Percentiles rank a stretch among this genome's conserved stretches.
Conservation (phyloP, 2,888 invertebrate species). For the Ceriagrion tenellum region DNA sequence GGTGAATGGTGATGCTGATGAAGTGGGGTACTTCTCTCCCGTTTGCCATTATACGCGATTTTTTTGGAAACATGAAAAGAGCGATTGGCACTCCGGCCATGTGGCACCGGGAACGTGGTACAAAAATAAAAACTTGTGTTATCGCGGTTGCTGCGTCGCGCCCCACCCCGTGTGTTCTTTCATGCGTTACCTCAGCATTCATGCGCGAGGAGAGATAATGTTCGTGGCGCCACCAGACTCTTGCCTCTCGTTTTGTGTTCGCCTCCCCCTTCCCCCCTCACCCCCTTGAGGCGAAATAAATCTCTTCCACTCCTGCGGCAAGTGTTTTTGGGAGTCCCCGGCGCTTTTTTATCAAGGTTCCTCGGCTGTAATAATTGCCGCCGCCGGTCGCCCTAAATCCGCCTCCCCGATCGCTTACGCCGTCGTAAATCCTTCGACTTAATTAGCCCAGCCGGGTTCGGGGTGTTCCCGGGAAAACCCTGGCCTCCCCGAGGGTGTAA, state of each 20-base stretch:
- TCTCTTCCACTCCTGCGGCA: background rate
- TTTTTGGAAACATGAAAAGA: too few species aligned
- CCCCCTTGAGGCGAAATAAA: background rate
- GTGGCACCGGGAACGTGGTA: too few species aligned
- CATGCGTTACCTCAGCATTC: background rate
- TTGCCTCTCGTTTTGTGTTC: background rate
- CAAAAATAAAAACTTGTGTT: too few species aligned
- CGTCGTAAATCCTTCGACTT: background rate
- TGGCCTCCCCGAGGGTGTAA: background rate
- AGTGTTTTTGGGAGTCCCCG: background rate
- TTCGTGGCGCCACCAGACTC: background rate
- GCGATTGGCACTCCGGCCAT: too few species aligned
- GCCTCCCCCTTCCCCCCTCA: background rate
- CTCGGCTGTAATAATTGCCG: background rate
- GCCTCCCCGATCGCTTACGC: background rate
- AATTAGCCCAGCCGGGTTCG: slow-evolving; percentile 10
- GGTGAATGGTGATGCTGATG: too few species aligned
- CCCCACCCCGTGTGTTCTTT: too few species aligned
- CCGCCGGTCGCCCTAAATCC: background rate
- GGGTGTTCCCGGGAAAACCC: background rate
- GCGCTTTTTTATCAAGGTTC: background rate
- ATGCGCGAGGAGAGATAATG: background rate
- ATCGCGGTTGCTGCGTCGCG: too few species aligned
- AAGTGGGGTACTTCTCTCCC: too few species aligned
- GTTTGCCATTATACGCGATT: too few species aligned